Evolutionary conservation across 2,888 invertebrate genomes (phyloP).

Genomic region (Hartigia nigra): DNA sequence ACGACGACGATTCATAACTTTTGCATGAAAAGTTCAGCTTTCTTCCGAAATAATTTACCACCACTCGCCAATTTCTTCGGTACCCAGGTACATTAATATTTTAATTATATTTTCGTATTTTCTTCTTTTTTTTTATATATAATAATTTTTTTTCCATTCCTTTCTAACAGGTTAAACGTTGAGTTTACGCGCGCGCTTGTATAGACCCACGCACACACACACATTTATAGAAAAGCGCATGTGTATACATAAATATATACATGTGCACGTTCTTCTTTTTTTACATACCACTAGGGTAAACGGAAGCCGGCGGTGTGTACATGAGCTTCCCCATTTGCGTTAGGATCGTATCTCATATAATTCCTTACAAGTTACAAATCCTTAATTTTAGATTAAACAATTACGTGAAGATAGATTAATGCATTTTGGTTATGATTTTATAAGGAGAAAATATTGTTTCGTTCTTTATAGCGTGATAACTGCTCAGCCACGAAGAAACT

Average conservation of each 20-base stretch:
- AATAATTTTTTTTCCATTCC: conserved; percentile 21
- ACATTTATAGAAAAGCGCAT: conserved; percentile 23
- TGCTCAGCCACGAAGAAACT: background rate
- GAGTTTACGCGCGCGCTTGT: background rate
- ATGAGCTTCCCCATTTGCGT: background rate
- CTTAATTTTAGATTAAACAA: conserved; percentile 43
- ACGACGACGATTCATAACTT: background rate
- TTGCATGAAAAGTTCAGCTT: background rate
- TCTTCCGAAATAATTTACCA: conserved; percentile 8
- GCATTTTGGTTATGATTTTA: conserved; percentile 37
- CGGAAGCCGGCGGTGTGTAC: background rate
- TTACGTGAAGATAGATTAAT: conserved; percentile 42
- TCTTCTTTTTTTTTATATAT: conserved; percentile 43
- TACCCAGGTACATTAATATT: conserved; percentile 54
- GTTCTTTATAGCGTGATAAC: background rate
- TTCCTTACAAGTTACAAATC: conserved; percentile 43
- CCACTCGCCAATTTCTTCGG: conserved; percentile 27
- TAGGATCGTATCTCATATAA: conserved; percentile 17
- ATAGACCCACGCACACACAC: background rate
- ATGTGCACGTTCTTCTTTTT: conserved; percentile 15
- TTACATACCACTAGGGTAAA: conserved; percentile 1
- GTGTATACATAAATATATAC: conserved; percentile 31
- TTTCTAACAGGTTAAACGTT: background rate
- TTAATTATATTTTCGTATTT: conserved; percentile 56
- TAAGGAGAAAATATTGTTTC: conserved; percentile 37